phyloP scores from a whole-genome alignment of 2,797 vertebrate species.

The Heterohyrax brucei region DNA sequence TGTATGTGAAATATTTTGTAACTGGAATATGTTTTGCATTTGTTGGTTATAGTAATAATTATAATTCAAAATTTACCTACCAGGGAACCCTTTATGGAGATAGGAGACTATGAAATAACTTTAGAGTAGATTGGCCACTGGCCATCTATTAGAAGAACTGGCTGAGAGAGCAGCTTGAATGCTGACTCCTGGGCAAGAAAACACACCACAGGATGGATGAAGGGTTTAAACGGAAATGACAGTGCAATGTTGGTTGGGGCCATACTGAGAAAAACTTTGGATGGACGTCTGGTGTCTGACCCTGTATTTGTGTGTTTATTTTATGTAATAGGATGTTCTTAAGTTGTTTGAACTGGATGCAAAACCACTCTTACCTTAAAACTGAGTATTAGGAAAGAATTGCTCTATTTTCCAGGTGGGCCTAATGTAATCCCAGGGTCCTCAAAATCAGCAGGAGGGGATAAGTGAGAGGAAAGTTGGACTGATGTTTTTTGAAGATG shows the following conservation, averaged over 20 bases:
- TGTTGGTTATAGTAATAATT: slow-evolving; percentile 31
- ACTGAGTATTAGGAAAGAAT: slow-evolving; percentile 35
- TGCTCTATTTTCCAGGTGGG: background rate
- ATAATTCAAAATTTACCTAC: background rate
- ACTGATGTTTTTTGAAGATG: background rate
- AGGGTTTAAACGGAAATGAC: slow-evolving; percentile 8
- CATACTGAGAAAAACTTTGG: background rate
- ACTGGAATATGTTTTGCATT: background rate
- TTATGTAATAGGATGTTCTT: slow-evolving; percentile 31
- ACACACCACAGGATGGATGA: background rate
- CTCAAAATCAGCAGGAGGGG: background rate
- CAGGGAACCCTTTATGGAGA: background rate
- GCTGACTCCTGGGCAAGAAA: background rate
- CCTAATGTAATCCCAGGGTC: background rate
- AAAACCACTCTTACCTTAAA: slow-evolving; percentile 42
- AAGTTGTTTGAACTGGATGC: slow-evolving; percentile 39
- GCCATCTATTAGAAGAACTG: background rate
- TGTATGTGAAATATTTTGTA: background rate
- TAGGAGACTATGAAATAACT: background rate
- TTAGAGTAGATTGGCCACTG: background rate
- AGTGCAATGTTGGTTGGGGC: background rate
- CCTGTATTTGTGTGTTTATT: slow-evolving; percentile 18
- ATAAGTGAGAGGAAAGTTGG: background rate
- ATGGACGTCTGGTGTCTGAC: background rate
- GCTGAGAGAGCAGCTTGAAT: background rate